phyloP scores from a whole-genome alignment of 2,113 vertebrate genomes.

The Scopus umbretta region DNA sequence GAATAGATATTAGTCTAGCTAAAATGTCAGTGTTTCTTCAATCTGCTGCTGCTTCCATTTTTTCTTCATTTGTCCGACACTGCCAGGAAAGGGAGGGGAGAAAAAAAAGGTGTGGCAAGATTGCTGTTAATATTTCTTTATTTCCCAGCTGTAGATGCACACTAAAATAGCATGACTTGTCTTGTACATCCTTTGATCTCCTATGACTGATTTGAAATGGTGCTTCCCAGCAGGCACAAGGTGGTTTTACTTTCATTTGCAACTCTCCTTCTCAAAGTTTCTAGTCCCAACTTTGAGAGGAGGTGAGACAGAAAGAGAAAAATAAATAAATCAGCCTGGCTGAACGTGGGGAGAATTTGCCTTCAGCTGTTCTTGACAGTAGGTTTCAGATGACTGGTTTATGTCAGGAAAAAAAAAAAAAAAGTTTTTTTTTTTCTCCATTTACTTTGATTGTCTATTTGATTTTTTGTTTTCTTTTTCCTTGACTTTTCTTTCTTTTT shows the following conservation, averaged over 20 bases:
- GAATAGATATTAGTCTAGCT: not conserved
- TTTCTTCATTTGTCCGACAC: not conserved
- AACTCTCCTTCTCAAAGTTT: not conserved
- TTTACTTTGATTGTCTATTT: not conserved
- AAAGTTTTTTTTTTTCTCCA: accelerated
- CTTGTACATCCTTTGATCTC: slow-evolving; percentile 32
- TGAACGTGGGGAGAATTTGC: not conserved
- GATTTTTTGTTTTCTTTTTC: not conserved
- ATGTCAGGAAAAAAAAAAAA: not conserved
- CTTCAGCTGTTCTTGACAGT: not conserved
- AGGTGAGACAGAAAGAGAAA: not conserved
- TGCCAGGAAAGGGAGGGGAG: not conserved
- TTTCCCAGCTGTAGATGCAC: not conserved
- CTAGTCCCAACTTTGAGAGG: not conserved
- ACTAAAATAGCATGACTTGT: slow-evolving; percentile 1
- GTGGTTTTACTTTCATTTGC: slow-evolving; percentile 29
- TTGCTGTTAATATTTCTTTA: slow-evolving; percentile 9
- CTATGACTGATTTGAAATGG: not conserved
- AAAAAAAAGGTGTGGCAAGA: not conserved
- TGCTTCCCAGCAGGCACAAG: not conserved
- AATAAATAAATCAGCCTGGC: not conserved
- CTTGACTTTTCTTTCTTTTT: not conserved
- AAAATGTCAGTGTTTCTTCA: not conserved
- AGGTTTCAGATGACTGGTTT: not conserved
- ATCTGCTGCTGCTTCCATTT: not conserved